Conservation (phyloP, 1,140 invertebrate genomes). For the Phymastichus coffea region DNA sequence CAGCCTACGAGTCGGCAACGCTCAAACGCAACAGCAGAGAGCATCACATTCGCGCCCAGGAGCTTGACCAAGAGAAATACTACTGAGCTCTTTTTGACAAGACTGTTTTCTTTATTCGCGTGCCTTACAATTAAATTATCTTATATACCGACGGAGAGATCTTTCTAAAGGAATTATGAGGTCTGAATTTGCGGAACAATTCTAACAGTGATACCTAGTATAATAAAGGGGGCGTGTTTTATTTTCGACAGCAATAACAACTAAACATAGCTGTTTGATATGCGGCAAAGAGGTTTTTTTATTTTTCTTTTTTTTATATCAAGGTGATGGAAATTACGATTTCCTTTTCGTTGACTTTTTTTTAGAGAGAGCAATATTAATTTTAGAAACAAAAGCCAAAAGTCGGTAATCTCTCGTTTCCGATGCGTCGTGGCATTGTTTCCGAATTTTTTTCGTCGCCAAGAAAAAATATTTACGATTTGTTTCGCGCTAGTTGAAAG, state of each 20-base stretch:
- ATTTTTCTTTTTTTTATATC: no score
- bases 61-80: constrained; percentile 60
- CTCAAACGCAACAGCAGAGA: constrained; percentile 75
- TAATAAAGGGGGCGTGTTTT: no score
- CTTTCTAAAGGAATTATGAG: no score
- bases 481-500: constrained; percentile 33
- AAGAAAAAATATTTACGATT: constrained; percentile 18
- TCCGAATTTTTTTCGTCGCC: neutral
- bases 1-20: constrained; percentile 78
- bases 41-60: constrained; percentile 47
- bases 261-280: no score
- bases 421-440: no score
- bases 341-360: neutral
- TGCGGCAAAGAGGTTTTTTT: no score
- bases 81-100: constrained; percentile 9
- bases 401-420: no score
- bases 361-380: constrained; percentile 14
- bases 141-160: no score
- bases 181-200: neutral
- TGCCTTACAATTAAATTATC: no score
- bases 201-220: constrained; percentile 1
- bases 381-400: neutral
- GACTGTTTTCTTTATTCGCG: no score
- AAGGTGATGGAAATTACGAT: no score
- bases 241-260: no score